Base-by-base conservation (phyloP, 2,797 vertebrate genomes). In the Valencia hispanica region DNA sequence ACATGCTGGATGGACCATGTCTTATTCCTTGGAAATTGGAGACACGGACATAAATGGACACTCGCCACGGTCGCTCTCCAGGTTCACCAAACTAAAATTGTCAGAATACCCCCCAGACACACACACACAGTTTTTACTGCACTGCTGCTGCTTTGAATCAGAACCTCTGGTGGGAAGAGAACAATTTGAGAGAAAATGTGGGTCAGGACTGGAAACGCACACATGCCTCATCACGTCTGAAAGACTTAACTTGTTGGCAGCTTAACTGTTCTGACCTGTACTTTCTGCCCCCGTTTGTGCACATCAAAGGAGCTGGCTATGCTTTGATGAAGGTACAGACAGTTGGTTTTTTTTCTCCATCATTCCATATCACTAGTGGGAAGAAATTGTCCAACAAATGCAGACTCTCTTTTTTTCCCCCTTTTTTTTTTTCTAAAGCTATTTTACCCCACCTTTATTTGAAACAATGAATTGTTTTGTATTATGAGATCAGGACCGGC, bases 241-340 rank as follows among this genome's bases (percentile, higher is more conserved):
- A 47, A 77, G 79, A 72, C 76, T 75, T 61, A 75, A 79, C 57
- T 34, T 71, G 30, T 53, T 71, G 32, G 48, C 70, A 71, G 2
- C 76, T 75, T 61, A 75, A 79, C 57, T 27, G 70, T 55, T 36
- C 69, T 70, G 69, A 51, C 69, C 69, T 50, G 43, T 22, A 70
- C 68, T 70, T 48, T 71, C 69, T 36, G 32, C 32, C 77, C 82
- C 18, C 15, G 51, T 65, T 81, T 85, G 86, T 69, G 79, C 84
- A 86, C 87, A 82, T 89, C 79, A 87, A 86, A 91, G 78, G 71
- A 55, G 10, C 27, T 1, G 70, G 20, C 32, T 22, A 45, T 0
- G 48, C 86, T 87, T 86, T 88, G 85, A 88, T 79, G 76, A 61
- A 88, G 84, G 84, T 87, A 82, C 87, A 80, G 84, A 87, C n/a